Evolutionary conservation across 2,797 vertebrate species (phyloP), one percentile per base, ranked within the genome.

Genomic region (Pseudochaenichthys georgianus): DNA sequence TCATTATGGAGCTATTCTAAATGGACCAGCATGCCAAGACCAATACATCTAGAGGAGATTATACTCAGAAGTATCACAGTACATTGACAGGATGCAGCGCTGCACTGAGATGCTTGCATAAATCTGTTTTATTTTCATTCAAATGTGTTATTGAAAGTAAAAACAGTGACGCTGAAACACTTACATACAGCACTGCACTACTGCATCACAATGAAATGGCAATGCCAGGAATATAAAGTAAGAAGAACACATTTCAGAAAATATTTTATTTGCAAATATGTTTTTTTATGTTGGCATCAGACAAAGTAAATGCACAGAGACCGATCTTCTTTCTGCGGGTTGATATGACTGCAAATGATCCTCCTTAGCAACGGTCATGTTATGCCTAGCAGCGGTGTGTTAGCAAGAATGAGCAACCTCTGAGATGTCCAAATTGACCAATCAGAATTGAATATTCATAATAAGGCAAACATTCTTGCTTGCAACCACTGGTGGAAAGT

Each of bases 1-100:
- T 84, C 9, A 84, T 88, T 87, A 90, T 45, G 72, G 80, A 63
- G 50, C 45, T 41, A 34, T 70, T 80, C 67, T 64, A 17, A 83
- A 88, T 47, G 62, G 10, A 19, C n/a, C 3, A 2, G 21, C 10
- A 58, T 17, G 78, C 76, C 78, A 84, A 84, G 82, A 38, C 16
- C 62, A 79, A 81, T 64, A 77, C 58, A 73, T 64, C 16, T 45
- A 53, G 63, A 28, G 52, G 50, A 57, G 67, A 54, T 57, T 78
- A 48, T 34, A 53, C 23, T 51, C 43, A 64, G 59, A 81, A 41
- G 55, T 19, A 38, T 63, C 46, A 53, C 58, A 28, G 23, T 28
- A 28, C 23, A 28, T 28, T 57, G 61, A 41, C 43, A 38, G 28
- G 61, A 64, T 48, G 28, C 46, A 0, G 10, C 0, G 1, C 72